Conservation (phyloP, 2,797 vertebrate genomes). For the Pempheris klunzingeri region DNA sequence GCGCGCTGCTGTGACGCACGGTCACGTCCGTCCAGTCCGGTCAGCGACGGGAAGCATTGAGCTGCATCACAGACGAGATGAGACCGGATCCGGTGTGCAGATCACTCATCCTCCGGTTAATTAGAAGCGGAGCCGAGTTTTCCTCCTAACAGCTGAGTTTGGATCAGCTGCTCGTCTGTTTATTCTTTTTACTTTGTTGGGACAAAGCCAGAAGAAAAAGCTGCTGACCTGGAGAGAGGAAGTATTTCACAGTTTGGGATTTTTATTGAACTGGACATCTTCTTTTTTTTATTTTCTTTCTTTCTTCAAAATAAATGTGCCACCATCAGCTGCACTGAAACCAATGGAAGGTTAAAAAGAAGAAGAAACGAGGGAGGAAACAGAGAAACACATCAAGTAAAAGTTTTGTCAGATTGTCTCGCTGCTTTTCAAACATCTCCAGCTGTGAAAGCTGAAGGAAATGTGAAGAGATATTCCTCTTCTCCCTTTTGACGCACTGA, state of each 20-base stretch:
- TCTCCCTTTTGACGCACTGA: slow-evolving; percentile 1
- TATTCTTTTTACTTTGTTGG: neutral
- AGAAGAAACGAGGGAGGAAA: slow-evolving; percentile 1
- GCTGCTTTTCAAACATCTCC: neutral
- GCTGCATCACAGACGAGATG: slow-evolving; percentile 44
- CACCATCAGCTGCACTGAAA: neutral
- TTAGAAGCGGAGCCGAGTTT: neutral
- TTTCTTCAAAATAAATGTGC: too few relatives aligned
- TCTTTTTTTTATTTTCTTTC: too few relatives aligned
- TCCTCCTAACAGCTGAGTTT: neutral
- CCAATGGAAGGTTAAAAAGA: neutral
- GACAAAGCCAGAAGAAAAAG: slow-evolving; percentile 1
- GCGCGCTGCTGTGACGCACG: slow-evolving; percentile 59
- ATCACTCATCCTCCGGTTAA: neutral
- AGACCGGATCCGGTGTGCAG: slow-evolving; percentile 51
- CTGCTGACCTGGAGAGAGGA: neutral
- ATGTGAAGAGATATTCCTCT: slow-evolving; percentile 6
- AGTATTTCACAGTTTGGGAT: slow-evolving; percentile 10
- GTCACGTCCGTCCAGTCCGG: slow-evolving; percentile 38
- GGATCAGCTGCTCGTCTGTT: slow-evolving; percentile 1
- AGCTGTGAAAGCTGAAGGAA: slow-evolving; percentile 2
- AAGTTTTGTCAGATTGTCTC: neutral
- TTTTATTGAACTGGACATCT: neutral
- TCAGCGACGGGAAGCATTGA: slow-evolving; percentile 46
- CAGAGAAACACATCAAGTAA: neutral